These are phyloP conservation scores for Eupithecia tripunctaria DNA, from an alignment of 2,888 invertebrate species.

Conservation along the genomic window DNA sequence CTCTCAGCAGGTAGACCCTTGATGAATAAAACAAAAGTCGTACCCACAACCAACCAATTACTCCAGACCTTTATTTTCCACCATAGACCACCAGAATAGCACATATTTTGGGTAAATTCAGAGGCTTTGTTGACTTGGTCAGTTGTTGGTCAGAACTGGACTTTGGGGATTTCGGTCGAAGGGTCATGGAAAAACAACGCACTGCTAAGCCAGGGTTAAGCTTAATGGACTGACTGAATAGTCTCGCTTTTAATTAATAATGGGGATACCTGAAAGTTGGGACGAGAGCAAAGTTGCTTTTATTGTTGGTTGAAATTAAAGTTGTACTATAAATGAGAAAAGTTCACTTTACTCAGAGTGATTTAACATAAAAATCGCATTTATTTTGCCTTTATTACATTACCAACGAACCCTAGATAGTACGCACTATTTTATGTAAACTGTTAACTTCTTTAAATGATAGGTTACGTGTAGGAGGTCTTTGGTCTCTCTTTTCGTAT, in stretches of 20 bases:
- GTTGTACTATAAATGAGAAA: not conserved
- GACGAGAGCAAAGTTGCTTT: constrained; percentile 45
- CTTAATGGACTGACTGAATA: constrained; percentile 78
- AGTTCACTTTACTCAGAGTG: not conserved
- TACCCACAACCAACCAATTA: constrained; percentile 54
- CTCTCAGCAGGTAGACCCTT: constrained; percentile 70
- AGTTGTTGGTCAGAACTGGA: constrained; percentile 63
- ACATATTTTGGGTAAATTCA: constrained; percentile 24
- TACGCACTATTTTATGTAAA: too few relatives aligned
- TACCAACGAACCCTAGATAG: not conserved
- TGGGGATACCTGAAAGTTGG: constrained; percentile 56
- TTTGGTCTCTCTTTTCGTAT: too few relatives aligned
- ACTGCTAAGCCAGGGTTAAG: constrained; percentile 66
- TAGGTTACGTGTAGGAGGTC: too few relatives aligned
- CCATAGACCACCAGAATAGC: constrained; percentile 21
- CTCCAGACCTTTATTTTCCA: constrained; percentile 48
- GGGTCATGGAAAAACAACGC: constrained; percentile 74
- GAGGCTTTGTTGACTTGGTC: constrained; percentile 41
- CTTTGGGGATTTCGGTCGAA: constrained; percentile 71
- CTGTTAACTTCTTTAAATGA: too few relatives aligned
- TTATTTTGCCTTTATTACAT: not conserved
- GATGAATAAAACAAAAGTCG: constrained; percentile 79
- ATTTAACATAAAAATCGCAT: not conserved
- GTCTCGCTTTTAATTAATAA: constrained; percentile 77
- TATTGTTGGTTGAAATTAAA: not conserved